These are phyloP conservation scores for Takifugu bimaculatus DNA, from an alignment of 2,113 vertebrate genomes.

Conservation along the genomic window DNA sequence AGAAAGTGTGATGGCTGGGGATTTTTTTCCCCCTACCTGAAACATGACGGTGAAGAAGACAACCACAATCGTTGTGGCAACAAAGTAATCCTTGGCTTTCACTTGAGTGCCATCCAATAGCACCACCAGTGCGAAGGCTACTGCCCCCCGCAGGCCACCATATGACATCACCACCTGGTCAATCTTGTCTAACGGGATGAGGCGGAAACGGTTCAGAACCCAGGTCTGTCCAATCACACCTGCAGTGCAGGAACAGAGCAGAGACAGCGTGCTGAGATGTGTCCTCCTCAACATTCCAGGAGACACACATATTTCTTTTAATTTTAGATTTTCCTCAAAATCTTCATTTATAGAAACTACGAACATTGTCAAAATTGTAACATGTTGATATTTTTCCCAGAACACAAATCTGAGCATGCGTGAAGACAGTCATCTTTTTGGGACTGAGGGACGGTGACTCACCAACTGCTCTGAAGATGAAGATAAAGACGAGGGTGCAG, in stretches of 20 bases:
- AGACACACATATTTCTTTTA: too few species aligned
- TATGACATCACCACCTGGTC: slow-evolving; percentile 99
- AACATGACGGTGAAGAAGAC: slow-evolving; percentile 98
- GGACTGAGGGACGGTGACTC: slow-evolving; percentile 38
- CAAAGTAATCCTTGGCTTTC: slow-evolving; percentile 95
- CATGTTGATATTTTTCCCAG: too few species aligned
- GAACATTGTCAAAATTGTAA: too few species aligned
- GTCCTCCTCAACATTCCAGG: too few species aligned
- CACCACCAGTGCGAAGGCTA: slow-evolving; percentile 92
- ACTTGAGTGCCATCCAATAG: slow-evolving; percentile 83
- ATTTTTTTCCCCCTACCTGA: slow-evolving; percentile 76
- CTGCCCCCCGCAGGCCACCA: slow-evolving; percentile 90
- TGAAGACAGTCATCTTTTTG: too few species aligned
- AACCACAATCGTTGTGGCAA: slow-evolving; percentile 92
- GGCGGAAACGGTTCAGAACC: slow-evolving; percentile 89
- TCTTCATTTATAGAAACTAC: too few species aligned
- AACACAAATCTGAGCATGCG: too few species aligned
- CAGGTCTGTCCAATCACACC: slow-evolving; percentile 92
- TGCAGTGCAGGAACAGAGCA: slow-evolving; percentile 41
- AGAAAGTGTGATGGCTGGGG: not conserved
- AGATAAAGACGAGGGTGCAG: slow-evolving; percentile 91
- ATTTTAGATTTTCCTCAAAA: too few species aligned
- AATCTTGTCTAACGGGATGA: slow-evolving; percentile 90
- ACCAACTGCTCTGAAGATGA: slow-evolving; percentile 92
- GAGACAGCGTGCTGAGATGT: too few species aligned